Evolutionary conservation across 2,888 invertebrate genomes (phyloP), one percentile per base, ranked within the genome.

Genomic region (Thumatha senex): DNA sequence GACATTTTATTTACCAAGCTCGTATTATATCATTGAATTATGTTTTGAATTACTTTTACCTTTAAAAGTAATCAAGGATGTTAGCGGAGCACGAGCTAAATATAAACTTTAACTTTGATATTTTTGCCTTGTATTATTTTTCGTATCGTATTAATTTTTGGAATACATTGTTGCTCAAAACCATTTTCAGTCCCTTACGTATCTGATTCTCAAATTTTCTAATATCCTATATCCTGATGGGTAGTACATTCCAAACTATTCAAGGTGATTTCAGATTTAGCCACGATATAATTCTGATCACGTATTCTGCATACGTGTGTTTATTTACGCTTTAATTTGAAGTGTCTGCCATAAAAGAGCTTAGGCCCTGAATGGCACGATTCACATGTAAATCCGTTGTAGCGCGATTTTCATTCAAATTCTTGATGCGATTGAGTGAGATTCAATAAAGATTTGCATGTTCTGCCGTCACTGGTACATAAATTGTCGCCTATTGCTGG

Each of bases 391-490:
- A 68, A 67, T 58, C 49, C 36, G 48, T 50, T 36, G 42, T 33
- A 54, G 53, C 54, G 53, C 56, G 53, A 68, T 68, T 65, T 65
- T 56, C 61, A 68, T 67, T 63, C 55, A 61, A 68, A 67, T 63
- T 44, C 47, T 34, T 29, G 11, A 13, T 40, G 59, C 55, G 62
- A 60, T 64, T 57, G 54, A 51, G 48, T 54, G 52, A 58, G 54
- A 63, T 58, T 49, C 53, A 57, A 68, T 65, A 61, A 57, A 38
- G 68, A 58, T 61, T 61, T 56, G 55, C 56, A 63, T 52, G 46
- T 10, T 12, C 48, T 61, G 35, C 31, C 40, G 46, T 56, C 59
- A 55, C 38, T 51, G 30, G 46, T 29, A 51, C 12, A 18, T 34
- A 18, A 34, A 24, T 43, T n/a, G n/a, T n/a, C n/a, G n/a, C n/a